Conservation (phyloP, 30 jellyfish, hydroid and myxozoan species). For the Chrysaora quinquecirrha region DNA sequence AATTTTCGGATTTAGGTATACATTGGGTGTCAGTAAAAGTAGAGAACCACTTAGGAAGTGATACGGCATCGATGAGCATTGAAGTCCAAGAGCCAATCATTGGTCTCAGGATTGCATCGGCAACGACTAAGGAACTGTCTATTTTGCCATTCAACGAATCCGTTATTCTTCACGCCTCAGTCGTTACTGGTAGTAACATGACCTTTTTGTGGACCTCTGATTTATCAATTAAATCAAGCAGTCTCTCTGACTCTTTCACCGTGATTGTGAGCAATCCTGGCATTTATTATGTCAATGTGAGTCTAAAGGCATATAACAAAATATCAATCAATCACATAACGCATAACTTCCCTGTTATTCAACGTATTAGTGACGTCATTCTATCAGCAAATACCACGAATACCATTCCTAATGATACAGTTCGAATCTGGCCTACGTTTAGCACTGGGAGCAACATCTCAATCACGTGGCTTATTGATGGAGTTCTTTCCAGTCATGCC, state of each 20-base stretch:
- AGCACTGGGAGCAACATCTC: conserved; percentile 55
- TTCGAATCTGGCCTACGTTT: not conserved
- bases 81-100: conserved; percentile 36
- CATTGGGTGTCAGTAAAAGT: conserved; percentile 19
- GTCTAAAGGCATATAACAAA: conserved; percentile 30
- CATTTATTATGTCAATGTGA: not conserved
- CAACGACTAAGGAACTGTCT: not conserved
- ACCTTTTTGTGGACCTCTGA: conserved; percentile 36
- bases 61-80: not conserved
- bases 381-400: not conserved
- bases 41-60: conserved; percentile 34
- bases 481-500: not conserved
- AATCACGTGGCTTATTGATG: conserved; percentile 46
- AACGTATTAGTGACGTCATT: conserved; percentile 24
- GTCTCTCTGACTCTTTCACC: not conserved
- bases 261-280: not conserved
- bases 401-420: not conserved
- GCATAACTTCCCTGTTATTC: conserved; percentile 49
- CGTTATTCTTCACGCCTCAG: conserved; percentile 5
- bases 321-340: conserved; percentile 14
- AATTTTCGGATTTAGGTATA: conserved; percentile 5
- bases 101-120: conserved; percentile 1
- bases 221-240: not conserved
- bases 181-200: conserved; percentile 53
- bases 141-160: conserved; percentile 55